Conservation (phyloP, 1,140 invertebrate species). For the Bradynema listronoti region DNA sequence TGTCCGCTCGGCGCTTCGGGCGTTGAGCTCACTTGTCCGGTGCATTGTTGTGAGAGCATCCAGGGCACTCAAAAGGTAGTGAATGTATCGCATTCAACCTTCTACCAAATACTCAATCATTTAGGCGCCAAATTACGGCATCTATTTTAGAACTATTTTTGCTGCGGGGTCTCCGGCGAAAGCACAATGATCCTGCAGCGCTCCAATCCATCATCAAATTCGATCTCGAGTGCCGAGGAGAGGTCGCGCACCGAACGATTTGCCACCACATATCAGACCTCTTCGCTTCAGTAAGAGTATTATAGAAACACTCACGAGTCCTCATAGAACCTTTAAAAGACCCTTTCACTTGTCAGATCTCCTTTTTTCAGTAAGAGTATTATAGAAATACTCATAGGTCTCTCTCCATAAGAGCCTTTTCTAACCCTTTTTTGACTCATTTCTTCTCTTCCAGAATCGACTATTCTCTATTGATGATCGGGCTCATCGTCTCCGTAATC, state of each 20-base stretch:
- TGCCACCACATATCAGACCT: conserved; percentile 15
- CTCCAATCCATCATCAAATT: neutral
- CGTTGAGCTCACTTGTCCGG: conserved; percentile 18
- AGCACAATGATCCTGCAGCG: conserved; percentile 4
- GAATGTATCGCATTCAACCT: no score
- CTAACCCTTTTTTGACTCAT: no score
- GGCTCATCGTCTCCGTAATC: conserved; percentile 33
- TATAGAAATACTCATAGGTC: no score
- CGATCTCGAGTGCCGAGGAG: neutral
- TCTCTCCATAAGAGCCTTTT: no score
- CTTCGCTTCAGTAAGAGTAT: no score
- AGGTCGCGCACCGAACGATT: conserved; percentile 16
- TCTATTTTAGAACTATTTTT: conserved; percentile 30
- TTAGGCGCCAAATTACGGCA: neutral
- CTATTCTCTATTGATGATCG: conserved; percentile 31
- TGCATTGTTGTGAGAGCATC: conserved; percentile 23
- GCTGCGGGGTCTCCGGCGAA: conserved; percentile 19
- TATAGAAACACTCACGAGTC: no score
- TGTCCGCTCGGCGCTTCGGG: conserved; percentile 11
- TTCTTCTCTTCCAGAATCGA: conserved; percentile 40
- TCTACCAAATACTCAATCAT: no score
- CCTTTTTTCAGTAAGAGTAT: no score
- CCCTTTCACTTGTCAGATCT: no score
- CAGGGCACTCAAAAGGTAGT: conserved; percentile 20
- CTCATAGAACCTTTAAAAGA: no score